phyloP scores from a whole-genome alignment of 2,113 vertebrate species.

The Benitochromis conjunctus region DNA sequence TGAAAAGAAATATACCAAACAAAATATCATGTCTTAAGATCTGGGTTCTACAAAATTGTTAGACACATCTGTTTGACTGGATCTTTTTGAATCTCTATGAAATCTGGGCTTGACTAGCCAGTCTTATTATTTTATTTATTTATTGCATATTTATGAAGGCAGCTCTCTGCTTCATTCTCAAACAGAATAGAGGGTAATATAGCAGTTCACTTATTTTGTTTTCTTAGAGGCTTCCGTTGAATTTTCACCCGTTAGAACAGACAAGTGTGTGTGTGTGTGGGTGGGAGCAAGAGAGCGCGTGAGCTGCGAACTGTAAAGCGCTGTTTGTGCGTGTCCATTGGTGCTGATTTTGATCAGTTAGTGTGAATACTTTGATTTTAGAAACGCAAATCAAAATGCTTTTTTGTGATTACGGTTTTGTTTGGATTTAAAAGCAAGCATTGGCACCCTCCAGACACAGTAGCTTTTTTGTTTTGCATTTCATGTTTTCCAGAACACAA shows the following conservation, averaged over 20 bases:
- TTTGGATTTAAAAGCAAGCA: not conserved
- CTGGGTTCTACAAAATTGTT: not conserved
- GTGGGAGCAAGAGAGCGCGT: not conserved
- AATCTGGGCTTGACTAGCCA: not conserved
- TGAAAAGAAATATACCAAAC: not conserved
- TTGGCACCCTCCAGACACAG: not conserved
- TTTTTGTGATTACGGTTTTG: not conserved
- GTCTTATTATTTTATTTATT: not conserved
- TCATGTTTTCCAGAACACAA: not conserved
- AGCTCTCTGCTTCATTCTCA: not conserved
- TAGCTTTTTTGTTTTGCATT: not conserved
- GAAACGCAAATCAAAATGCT: not conserved
- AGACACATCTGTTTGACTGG: not conserved
- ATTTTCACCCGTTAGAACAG: not conserved
- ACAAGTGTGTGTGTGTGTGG: not conserved
- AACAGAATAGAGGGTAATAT: not conserved
- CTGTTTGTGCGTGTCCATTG: not conserved
- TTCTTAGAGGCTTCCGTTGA: not conserved
- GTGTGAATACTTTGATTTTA: not conserved
- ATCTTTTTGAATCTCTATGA: not conserved
- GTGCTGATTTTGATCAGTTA: not conserved
- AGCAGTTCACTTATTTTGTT: not conserved
- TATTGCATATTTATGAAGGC: not conserved
- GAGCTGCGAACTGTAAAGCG: not conserved
- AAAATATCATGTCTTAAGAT: not conserved